A percentile compares a stretch with the other conserved stretches of the same genome.
Evolutionary conservation across 2,888 invertebrate species (phyloP).

Genomic region (Lissonota sp.): DNA sequence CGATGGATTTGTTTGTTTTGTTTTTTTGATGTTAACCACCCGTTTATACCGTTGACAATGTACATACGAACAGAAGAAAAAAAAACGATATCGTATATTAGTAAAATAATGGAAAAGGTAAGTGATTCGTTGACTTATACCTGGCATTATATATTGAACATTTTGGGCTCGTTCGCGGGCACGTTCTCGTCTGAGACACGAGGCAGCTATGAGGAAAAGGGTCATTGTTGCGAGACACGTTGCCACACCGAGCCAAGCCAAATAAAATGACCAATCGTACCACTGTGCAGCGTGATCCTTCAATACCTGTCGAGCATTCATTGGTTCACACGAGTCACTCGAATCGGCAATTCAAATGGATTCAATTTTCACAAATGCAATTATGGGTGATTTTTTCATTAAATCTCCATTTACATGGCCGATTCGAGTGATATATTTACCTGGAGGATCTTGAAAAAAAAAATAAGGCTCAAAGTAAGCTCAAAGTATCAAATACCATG

Average conservation of each 20-base stretch:
- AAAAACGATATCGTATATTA: neutral
- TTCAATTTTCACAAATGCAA: too few relatives aligned
- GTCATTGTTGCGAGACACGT: conserved; percentile 90
- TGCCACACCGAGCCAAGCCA: conserved; percentile 93
- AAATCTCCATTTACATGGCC: too few relatives aligned
- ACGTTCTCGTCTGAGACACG: conserved; percentile 91
- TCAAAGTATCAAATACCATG: too few relatives aligned
- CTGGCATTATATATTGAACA: conserved; percentile 96
- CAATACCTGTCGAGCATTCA: conserved; percentile 86
- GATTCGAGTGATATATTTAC: too few relatives aligned
- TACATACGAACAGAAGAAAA: conserved; percentile 48
- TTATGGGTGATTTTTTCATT: too few relatives aligned
- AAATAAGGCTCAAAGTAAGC: too few relatives aligned
- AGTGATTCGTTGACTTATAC: conserved; percentile 84
- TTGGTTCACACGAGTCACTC: neutral
- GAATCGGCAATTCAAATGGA: neutral
- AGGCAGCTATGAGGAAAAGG: conserved; percentile 92
- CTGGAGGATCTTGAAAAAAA: too few relatives aligned
- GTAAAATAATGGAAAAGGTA: conserved; percentile 69
- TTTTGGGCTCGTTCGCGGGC: conserved; percentile 90
- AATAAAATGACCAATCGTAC: conserved; percentile 95
- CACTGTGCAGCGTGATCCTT: conserved; percentile 89
- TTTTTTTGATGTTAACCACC: neutral
- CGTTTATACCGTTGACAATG: conserved; percentile 21
- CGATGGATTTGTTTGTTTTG: neutral